These are phyloP conservation scores for Microtus ochrogaster DNA, from an alignment of 2,113 vertebrate genomes.

Conservation along the genomic window DNA sequence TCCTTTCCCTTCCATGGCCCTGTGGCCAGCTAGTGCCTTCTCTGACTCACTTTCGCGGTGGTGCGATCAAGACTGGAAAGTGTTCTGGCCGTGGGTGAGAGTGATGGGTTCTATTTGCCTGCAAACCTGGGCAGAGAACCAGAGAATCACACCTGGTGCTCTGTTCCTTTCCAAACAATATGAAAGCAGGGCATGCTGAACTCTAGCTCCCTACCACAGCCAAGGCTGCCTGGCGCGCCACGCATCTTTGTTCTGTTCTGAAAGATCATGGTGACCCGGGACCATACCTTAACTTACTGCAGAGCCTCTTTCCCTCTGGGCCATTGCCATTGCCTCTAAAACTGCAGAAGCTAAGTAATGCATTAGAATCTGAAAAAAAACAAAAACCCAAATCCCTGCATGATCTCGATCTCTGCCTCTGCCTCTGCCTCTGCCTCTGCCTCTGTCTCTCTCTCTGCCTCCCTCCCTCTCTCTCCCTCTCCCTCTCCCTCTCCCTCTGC, in stretches of 20 bases:
- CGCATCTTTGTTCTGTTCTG: conserved; percentile 40
- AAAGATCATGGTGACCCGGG: not conserved
- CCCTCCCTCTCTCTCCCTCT: not conserved
- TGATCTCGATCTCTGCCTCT: not conserved
- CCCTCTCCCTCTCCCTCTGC: not conserved
- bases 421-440: not conserved
- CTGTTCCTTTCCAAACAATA: conserved; percentile 37
- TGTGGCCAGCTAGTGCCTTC: not conserved
- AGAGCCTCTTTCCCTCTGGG: not conserved
- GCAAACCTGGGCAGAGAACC: conserved; percentile 64
- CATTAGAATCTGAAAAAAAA: not conserved
- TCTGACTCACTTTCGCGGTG: not conserved
- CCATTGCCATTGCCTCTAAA: not conserved
- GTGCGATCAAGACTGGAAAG: not conserved
- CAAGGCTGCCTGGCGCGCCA: not conserved
- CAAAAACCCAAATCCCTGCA: not conserved
- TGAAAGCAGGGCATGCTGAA: conserved; percentile 10
- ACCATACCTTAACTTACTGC: not conserved
- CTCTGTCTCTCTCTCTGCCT: not conserved
- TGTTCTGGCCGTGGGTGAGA: not conserved
- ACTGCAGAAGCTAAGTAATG: not conserved
- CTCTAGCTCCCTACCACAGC: not conserved
- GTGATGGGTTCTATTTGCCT: conserved; percentile 3
- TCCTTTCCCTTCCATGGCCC: not conserved
- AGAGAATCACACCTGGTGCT: conserved; percentile 63